Conservation (phyloP, 2,888 invertebrate species). For the Pemphredon lugubris region DNA sequence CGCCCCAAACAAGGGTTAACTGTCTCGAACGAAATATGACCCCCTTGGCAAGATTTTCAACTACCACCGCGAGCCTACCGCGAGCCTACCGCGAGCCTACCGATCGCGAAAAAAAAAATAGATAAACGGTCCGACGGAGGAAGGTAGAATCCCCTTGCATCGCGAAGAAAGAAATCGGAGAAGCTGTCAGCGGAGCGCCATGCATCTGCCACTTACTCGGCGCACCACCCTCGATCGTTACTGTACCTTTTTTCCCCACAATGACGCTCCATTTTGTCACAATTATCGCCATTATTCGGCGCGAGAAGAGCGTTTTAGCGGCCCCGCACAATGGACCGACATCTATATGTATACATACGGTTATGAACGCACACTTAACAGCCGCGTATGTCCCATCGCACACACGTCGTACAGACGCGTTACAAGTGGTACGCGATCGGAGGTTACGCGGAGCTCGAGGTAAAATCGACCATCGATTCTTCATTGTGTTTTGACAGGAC, state of each 20-base stretch:
- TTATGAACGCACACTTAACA: conserved; percentile 17
- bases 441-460: conserved; percentile 8
- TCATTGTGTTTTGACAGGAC: conserved; percentile 78
- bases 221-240: conserved; percentile 73
- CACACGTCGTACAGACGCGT: background rate
- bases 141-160: no score
- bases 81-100: no score
- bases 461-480: conserved; percentile 50
- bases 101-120: no score
- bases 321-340: conserved; percentile 66
- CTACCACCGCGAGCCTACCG: no score
- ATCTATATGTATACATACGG: conserved; percentile 51
- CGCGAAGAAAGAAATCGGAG: conserved; percentile 73
- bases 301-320: conserved; percentile 75
- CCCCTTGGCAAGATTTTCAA: no score
- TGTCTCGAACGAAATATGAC: no score
- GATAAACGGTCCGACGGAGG: no score
- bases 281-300: conserved; percentile 79
- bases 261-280: conserved; percentile 79
- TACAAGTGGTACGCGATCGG: conserved; percentile 1
- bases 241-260: conserved; percentile 73
- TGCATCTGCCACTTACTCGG: conserved; percentile 79
- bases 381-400: background rate
- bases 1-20: no score
- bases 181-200: conserved; percentile 78